Conservation (phyloP, 2,888 invertebrate species). For the Scaptomyza caliginosa region DNA sequence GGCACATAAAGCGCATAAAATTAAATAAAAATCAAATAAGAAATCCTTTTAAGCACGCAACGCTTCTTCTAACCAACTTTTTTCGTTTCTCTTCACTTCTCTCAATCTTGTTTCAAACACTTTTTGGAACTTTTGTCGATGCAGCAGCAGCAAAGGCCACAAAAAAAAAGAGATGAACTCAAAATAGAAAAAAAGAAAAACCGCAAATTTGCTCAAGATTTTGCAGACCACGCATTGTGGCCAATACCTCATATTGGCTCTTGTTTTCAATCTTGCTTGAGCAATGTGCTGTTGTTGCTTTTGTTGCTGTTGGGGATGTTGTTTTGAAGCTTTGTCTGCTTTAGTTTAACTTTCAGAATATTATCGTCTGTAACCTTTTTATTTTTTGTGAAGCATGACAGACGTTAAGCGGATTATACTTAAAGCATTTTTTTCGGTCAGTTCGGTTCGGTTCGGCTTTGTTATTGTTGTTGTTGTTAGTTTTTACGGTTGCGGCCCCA, state of each 20-base stretch:
- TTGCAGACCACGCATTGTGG: conserved; percentile 37
- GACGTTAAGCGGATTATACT: conserved; percentile 56
- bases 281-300: conserved; percentile 23
- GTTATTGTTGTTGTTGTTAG: neutral
- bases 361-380: conserved; percentile 46
- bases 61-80: conserved; percentile 8
- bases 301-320: conserved; percentile 43
- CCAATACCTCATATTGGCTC: conserved; percentile 17
- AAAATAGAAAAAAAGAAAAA: conserved; percentile 14
- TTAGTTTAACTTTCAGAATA: conserved; percentile 46
- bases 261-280: conserved; percentile 9
- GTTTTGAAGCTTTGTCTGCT: conserved; percentile 48
- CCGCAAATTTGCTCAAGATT: conserved; percentile 55
- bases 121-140: conserved; percentile 42
- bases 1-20: conserved; percentile 51
- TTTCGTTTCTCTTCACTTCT: neutral
- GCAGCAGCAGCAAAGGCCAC: conserved; percentile 24
- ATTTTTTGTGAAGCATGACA: conserved; percentile 38
- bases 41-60: conserved; percentile 60
- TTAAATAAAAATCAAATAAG: conserved; percentile 68
- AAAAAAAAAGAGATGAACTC: conserved; percentile 12
- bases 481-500: neutral
- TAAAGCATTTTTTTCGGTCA: conserved; percentile 38
- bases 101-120: conserved; percentile 3
- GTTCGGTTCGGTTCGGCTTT: neutral